A percentile compares a stretch with the other conserved stretches of the same genome.
Evolutionary conservation across 2,797 vertebrate genomes (phyloP).

Genomic region (Halcyon leucocephala): DNA sequence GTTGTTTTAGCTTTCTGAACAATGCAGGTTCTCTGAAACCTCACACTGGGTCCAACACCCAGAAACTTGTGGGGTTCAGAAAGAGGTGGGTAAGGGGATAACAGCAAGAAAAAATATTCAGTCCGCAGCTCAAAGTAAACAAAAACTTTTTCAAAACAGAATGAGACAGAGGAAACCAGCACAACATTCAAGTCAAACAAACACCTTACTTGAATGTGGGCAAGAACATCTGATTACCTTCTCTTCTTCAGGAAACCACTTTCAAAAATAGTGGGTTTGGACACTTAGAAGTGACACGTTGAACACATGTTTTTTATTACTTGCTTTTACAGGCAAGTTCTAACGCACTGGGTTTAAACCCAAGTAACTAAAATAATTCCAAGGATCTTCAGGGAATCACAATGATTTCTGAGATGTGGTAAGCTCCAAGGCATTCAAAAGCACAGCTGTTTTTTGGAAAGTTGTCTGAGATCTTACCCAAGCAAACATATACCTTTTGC

Average conservation of each 20-base stretch:
- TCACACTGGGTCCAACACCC: not conserved
- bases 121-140: not conserved
- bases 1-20: not conserved
- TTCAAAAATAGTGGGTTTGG: not conserved
- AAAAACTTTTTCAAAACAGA: not conserved
- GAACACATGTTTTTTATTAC: slow-evolving; percentile 16
- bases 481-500: not conserved
- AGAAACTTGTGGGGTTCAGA: not conserved
- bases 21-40: not conserved
- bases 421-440: not conserved
- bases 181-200: not conserved
- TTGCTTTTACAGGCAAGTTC: not conserved
- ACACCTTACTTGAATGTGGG: not conserved
- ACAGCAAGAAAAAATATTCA: not conserved
- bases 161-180: not conserved
- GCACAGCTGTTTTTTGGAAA: slow-evolving; percentile 1
- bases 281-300: not conserved
- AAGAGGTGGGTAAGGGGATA: accelerated
- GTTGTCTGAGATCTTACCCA: not conserved
- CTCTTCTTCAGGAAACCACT: not conserved
- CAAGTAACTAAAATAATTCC: not conserved
- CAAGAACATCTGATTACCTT: not conserved
- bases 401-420: not conserved
- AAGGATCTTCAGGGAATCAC: not conserved
- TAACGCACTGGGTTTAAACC: not conserved